Base-by-base conservation (phyloP, 1,140 invertebrate genomes). In the Acromyrmex charruanus region DNA sequence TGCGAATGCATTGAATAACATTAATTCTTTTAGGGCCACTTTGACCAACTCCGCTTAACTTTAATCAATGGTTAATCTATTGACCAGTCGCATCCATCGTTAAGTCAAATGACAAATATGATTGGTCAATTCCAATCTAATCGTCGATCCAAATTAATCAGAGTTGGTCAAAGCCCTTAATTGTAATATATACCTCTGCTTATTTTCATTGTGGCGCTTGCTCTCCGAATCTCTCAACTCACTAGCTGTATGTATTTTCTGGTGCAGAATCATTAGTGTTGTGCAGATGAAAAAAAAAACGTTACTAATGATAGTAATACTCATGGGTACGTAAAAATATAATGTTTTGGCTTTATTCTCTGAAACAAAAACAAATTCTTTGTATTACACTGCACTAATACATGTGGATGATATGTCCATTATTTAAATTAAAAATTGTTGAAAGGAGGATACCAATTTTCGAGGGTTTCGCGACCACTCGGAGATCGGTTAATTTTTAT, bases 311-410 rank as follows among this genome's bases (percentile, higher is more conserved):
- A 98, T 96, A 14, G 98, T 95, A 1, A 97, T 88, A n/a, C 96
- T 96, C 53, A 98, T 97, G 0, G 98, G 97, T 0, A 95, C 96
- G 92, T 97, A 98, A 94, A 98, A 98, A 91, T 98, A 98, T 12
- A 97, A 88, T 28, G 97, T 94, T 68, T 96, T 95, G 9, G 96
- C 96, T 25, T 94, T 92, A 7, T 96, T 85, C 88, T 95, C 97
- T 97, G 93, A 77, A 96, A 96, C 87, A 55, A 55, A n/a, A 53
- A 68, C 14, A 7, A 35, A 53, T 51, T 28, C 3, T 74, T 74
- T 44, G 7, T 3, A 35, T 39, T 58, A 51, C 49, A 51, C 18
- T 35, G 7, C 7, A 6, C 18, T 66, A 39, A 35, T 31, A 55
- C 10, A 31, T 16, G 21, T 55, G 31, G 25, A 44, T 5, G 10